phyloP scores from a whole-genome alignment of 2,888 invertebrate species.

The Prenolepis imparis region DNA sequence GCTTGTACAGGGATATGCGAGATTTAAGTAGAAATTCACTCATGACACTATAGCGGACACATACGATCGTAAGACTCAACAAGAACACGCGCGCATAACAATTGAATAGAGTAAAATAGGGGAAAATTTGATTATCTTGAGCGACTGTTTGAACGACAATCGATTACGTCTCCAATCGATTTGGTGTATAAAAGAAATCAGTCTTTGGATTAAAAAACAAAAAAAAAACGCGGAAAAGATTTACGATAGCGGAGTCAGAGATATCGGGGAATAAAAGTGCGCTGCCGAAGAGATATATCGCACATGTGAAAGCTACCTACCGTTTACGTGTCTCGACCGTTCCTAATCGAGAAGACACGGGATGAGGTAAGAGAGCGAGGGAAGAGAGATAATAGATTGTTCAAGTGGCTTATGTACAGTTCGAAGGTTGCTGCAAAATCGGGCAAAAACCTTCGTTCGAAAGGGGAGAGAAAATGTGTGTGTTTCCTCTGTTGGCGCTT shows the following conservation, averaged over 20 bases:
- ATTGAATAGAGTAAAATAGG: conserved; percentile 4
- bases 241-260: conserved; percentile 47
- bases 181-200: conserved; percentile 76
- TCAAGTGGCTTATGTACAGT: conserved; percentile 67
- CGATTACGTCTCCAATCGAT: conserved; percentile 27
- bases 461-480: neutral
- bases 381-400: conserved; percentile 53
- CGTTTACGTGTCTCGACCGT: conserved; percentile 2
- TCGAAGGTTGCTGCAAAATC: conserved; percentile 43
- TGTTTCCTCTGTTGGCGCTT: conserved; percentile 54
- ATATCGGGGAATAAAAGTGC: conserved; percentile 49
- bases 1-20: conserved; percentile 19
- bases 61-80: conserved; percentile 39
- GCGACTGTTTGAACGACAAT: conserved; percentile 48
- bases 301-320: conserved; percentile 2
- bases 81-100: conserved; percentile 39
- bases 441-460: conserved; percentile 36
- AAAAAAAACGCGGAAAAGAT: neutral
- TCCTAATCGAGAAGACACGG: conserved; percentile 28
- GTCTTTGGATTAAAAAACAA: conserved; percentile 74
- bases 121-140: conserved; percentile 27
- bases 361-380: conserved; percentile 50
- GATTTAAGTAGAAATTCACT: conserved; percentile 41
- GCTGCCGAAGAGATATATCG: conserved; percentile 19
- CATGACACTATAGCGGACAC: conserved; percentile 39